These are phyloP conservation scores for Phyllotreta cruciferae DNA, from an alignment of 2,888 invertebrate species.

Conservation along the genomic window DNA sequence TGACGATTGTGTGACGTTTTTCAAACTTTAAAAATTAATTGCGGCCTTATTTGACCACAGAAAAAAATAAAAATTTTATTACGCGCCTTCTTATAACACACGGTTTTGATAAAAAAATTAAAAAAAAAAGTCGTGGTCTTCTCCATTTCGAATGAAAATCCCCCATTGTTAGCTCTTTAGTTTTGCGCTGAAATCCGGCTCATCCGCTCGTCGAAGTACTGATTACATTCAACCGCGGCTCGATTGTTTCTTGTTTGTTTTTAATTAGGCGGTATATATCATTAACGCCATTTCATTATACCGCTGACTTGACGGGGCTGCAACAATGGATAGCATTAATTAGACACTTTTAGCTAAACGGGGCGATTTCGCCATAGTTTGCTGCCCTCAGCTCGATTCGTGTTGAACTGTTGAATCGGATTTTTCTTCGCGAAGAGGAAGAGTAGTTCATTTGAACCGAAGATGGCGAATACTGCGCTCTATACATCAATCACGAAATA, in stretches of 20 bases:
- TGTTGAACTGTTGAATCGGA: too few relatives aligned
- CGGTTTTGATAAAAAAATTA: too few relatives aligned
- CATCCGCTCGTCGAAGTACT: constrained; percentile 25
- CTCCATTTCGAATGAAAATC: constrained; percentile 15
- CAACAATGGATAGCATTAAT: constrained; percentile 28
- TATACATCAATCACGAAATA: constrained; percentile 26
- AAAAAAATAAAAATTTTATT: too few relatives aligned
- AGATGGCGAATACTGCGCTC: too few relatives aligned
- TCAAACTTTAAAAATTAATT: too few relatives aligned
- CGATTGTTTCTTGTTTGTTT: constrained; percentile 35
- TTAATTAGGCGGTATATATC: constrained; percentile 30
- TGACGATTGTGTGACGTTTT: too few relatives aligned
- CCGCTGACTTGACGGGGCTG: constrained; percentile 3
- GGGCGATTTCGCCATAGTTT: constrained; percentile 20
- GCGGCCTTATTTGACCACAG: too few relatives aligned
- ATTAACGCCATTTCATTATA: constrained; percentile 22
- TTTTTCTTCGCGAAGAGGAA: too few relatives aligned
- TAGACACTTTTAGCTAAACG: constrained; percentile 19
- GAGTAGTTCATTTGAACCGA: too few relatives aligned
- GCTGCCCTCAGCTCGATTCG: too few relatives aligned
- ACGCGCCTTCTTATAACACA: too few relatives aligned
- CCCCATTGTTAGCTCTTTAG: constrained; percentile 19
- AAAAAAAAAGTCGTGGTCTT: too few relatives aligned
- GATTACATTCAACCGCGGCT: constrained; percentile 36
- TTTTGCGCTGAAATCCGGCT: constrained; percentile 3